Percentiles rank a stretch among this genome's conserved stretches.
Evolutionary conservation across 2,888 invertebrate genomes (phyloP).

Genomic region (Yponomeuta plumbellus): DNA sequence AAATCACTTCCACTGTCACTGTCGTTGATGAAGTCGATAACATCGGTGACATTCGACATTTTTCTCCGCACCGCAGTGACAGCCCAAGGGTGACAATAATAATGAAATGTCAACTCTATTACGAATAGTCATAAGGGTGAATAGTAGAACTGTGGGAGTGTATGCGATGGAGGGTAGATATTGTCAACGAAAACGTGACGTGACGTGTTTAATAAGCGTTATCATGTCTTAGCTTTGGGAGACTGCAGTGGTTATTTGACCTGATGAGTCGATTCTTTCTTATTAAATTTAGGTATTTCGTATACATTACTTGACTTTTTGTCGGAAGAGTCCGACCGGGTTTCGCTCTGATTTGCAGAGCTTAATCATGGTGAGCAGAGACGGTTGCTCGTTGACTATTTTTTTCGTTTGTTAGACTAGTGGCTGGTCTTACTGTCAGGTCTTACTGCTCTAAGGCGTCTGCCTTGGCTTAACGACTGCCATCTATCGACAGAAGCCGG

Average conservation of each 20-base stretch:
- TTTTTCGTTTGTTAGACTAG: too few relatives aligned
- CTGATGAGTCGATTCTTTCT: background rate
- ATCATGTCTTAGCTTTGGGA: conserved; percentile 50
- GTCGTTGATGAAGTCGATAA: conserved; percentile 14
- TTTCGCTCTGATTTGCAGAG: too few relatives aligned
- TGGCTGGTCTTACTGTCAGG: too few relatives aligned
- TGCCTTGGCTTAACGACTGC: too few relatives aligned
- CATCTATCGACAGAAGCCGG: too few relatives aligned
- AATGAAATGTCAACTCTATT: conserved; percentile 3
- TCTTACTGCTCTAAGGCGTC: too few relatives aligned
- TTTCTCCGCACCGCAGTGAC: conserved; percentile 10
- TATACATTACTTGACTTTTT: too few relatives aligned
- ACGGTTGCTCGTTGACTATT: too few relatives aligned
- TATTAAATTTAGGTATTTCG: too few relatives aligned
- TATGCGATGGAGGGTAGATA: conserved; percentile 65
- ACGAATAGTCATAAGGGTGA: conserved; percentile 14
- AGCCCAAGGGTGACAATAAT: background rate
- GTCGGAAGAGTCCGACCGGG: too few relatives aligned
- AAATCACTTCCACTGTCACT: conserved; percentile 15
- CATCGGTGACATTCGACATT: conserved; percentile 14
- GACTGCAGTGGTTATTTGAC: conserved; percentile 1
- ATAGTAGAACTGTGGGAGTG: conserved; percentile 17
- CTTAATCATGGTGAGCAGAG: too few relatives aligned
- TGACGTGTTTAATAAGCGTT: conserved; percentile 72
- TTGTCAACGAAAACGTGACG: conserved; percentile 46